Evolutionary conservation across 2,888 invertebrate genomes (phyloP).

Genomic region (Cantharis flavilabris): DNA sequence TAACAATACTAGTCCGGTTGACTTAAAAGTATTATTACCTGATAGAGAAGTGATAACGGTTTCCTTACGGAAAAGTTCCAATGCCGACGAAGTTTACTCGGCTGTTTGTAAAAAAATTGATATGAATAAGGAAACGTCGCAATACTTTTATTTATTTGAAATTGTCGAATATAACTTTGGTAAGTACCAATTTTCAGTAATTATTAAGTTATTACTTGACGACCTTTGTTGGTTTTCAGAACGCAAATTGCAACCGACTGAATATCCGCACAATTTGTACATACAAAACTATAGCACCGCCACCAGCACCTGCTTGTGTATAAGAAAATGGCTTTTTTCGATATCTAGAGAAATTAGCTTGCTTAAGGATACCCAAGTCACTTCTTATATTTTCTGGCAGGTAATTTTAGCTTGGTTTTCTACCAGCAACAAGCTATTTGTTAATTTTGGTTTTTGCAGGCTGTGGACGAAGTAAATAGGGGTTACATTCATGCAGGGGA

Average conservation of each 20-base stretch:
- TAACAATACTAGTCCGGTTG: conserved; percentile 70
- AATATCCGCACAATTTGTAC: conserved; percentile 96
- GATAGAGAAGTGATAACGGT: conserved; percentile 90
- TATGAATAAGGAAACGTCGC: conserved; percentile 78
- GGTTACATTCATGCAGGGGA: conserved; percentile 90
- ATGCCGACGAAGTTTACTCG: conserved; percentile 89
- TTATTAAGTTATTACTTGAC: no score
- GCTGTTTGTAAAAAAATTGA: conserved; percentile 84
- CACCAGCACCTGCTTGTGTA: conserved; percentile 88
- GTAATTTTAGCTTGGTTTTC: conserved; percentile 47
- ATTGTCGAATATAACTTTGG: conserved; percentile 94
- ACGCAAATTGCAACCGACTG: conserved; percentile 88
- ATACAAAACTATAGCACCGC: conserved; percentile 99
- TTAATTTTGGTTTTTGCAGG: conserved; percentile 55
- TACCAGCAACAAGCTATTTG: background rate
- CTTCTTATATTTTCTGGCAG: conserved; percentile 89
- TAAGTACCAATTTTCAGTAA: conserved; percentile 47
- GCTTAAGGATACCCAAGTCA: conserved; percentile 70
- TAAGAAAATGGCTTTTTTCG: conserved; percentile 88
- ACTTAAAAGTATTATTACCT: conserved; percentile 84
- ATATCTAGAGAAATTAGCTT: conserved; percentile 69
- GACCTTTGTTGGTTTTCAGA: conserved; percentile 62
- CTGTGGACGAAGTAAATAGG: conserved; percentile 93
- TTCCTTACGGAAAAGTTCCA: conserved; percentile 84
- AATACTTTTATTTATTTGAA: conserved; percentile 93